Conservation (phyloP, 2,888 invertebrate genomes). For the Drosophila helvetica region DNA sequence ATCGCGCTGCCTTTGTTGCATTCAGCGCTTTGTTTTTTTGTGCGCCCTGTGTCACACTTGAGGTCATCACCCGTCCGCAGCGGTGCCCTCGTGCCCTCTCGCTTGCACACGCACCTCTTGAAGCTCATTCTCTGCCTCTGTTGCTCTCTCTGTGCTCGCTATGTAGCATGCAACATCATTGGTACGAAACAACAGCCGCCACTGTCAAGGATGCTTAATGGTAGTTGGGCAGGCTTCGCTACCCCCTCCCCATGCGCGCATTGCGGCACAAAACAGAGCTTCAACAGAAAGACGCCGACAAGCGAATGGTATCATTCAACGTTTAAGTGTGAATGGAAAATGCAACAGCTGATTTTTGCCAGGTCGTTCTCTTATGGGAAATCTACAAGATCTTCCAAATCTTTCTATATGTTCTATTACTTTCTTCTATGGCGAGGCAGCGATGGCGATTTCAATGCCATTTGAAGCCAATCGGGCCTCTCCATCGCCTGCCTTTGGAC, state of each 20-base stretch:
- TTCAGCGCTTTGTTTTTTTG: conserved; percentile 10
- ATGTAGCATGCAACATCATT: not conserved
- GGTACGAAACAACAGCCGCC: not conserved
- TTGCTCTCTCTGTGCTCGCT: not conserved
- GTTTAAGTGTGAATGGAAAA: not conserved
- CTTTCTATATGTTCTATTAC: not conserved
- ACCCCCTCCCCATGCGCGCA: not conserved
- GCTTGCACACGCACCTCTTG: conserved; percentile 11
- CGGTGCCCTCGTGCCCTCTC: not conserved
- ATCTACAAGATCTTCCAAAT: not conserved
- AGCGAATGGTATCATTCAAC: not conserved
- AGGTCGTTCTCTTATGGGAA: too few relatives aligned
- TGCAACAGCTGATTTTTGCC: not conserved
- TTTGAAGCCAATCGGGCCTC: not conserved
- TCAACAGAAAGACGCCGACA: not conserved
- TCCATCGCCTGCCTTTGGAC: not conserved
- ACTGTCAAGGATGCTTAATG: not conserved
- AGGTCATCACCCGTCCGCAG: conserved; percentile 18
- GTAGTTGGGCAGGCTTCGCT: not conserved
- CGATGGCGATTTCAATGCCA: not conserved
- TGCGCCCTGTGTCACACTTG: conserved; percentile 25
- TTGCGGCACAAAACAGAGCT: not conserved
- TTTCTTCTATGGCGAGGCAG: not conserved
- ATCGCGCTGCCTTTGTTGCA: conserved; percentile 24
- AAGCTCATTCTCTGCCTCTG: conserved; percentile 12